phyloP scores from a whole-genome alignment of 2,797 vertebrate genomes.

The Cossypha caffra region DNA sequence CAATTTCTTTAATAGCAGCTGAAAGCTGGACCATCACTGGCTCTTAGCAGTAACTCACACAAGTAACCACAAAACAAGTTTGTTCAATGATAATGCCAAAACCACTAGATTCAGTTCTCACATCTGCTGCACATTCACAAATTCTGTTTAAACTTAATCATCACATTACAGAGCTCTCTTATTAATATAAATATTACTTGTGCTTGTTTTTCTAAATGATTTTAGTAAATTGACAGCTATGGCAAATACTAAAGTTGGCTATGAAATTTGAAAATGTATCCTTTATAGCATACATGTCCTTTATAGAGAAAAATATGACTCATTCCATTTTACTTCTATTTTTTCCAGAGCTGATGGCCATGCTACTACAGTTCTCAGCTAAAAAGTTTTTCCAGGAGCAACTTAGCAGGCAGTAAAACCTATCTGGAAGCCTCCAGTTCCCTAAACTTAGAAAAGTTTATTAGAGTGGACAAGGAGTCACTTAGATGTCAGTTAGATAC shows the following conservation, averaged over 20 bases:
- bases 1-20: not conserved
- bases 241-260: not conserved
- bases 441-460: not conserved
- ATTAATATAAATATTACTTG: not conserved
- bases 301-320: not conserved
- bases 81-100: not conserved
- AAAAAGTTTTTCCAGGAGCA: not conserved
- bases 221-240: not conserved
- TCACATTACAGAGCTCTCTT: not conserved
- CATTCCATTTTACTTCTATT: not conserved
- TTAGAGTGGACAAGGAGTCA: not conserved
- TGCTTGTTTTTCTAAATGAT: not conserved
- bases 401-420: not conserved
- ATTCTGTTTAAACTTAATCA: not conserved
- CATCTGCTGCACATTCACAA: not conserved
- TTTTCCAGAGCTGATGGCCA: not conserved
- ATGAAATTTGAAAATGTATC: not conserved
- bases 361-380: not conserved
- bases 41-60: not conserved
- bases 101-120: not conserved
- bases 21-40: not conserved
- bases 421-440: not conserved
- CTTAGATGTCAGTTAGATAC: not conserved
- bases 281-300: not conserved
- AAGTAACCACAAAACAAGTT: not conserved